phyloP scores from a whole-genome alignment of 2,888 invertebrate genomes.

The Abrostola triplasia region DNA sequence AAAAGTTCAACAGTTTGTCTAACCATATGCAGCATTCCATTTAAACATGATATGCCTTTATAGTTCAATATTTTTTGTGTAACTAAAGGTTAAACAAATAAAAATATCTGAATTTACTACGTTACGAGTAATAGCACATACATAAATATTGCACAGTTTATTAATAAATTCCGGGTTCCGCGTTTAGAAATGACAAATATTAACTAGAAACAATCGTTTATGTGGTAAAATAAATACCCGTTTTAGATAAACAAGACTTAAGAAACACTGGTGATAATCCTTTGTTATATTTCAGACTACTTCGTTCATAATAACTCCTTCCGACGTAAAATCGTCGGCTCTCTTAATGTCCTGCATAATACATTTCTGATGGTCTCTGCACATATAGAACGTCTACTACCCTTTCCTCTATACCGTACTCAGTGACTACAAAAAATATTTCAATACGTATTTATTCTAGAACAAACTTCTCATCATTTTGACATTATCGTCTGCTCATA shows the following conservation, averaged over 20 bases:
- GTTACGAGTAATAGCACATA: no score
- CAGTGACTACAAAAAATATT: background rate
- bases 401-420: background rate
- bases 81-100: no score
- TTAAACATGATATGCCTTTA: conserved; percentile 33
- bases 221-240: no score
- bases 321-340: background rate
- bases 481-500: background rate
- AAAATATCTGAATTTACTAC: no score
- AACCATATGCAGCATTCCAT: conserved; percentile 48
- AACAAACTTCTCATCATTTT: background rate
- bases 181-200: no score
- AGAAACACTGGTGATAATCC: no score
- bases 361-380: no score
- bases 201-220: no score
- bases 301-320: background rate
- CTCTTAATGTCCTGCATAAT: background rate
- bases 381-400: no score
- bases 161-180: no score
- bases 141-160: no score
- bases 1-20: conserved; percentile 30
- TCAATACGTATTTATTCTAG: background rate
- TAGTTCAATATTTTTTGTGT: background rate
- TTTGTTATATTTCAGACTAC: background rate
- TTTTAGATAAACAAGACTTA: no score